These are phyloP conservation scores for Agelastica alni DNA, from an alignment of 2,888 invertebrate species.

Conservation along the genomic window DNA sequence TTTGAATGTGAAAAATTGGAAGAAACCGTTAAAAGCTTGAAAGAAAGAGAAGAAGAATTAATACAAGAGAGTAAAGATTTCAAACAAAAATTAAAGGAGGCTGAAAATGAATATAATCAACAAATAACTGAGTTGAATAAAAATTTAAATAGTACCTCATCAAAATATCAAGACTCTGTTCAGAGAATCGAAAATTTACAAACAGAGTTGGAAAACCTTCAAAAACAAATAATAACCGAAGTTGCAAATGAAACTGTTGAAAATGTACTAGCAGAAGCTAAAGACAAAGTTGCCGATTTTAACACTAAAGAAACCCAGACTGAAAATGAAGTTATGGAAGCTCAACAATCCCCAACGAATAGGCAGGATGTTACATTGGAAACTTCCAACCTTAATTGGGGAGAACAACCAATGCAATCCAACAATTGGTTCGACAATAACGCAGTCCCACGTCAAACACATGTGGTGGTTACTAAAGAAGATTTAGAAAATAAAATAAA, in stretches of 20 bases:
- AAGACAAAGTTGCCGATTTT: constrained; percentile 17
- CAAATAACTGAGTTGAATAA: constrained; percentile 22
- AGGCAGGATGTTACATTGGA: too few relatives aligned
- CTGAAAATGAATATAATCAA: constrained; percentile 24
- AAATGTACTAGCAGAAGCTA: constrained; percentile 36
- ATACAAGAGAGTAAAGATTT: constrained; percentile 32
- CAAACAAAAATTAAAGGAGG: constrained; percentile 30
- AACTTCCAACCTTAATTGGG: too few relatives aligned
- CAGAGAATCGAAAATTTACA: constrained; percentile 44
- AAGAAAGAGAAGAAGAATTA: constrained; percentile 39
- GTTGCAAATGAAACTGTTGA: constrained; percentile 35
- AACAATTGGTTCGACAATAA: background rate
- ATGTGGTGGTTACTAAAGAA: constrained; percentile 42
- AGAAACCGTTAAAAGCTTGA: constrained; percentile 52
- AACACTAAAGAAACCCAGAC: constrained; percentile 28
- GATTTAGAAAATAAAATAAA: constrained; percentile 51
- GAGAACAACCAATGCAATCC: background rate
- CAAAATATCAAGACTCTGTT: constrained; percentile 15
- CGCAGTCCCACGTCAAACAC: background rate
- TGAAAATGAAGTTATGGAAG: constrained; percentile 9
- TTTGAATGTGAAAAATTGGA: constrained; percentile 54
- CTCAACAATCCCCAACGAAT: background rate
- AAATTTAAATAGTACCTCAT: constrained; percentile 23
- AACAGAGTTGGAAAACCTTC: constrained; percentile 24
- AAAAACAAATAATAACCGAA: constrained; percentile 34